These are phyloP conservation scores for Dendrolimus kikuchii DNA, from an alignment of 1,140 invertebrate genomes.

Conservation along the genomic window DNA sequence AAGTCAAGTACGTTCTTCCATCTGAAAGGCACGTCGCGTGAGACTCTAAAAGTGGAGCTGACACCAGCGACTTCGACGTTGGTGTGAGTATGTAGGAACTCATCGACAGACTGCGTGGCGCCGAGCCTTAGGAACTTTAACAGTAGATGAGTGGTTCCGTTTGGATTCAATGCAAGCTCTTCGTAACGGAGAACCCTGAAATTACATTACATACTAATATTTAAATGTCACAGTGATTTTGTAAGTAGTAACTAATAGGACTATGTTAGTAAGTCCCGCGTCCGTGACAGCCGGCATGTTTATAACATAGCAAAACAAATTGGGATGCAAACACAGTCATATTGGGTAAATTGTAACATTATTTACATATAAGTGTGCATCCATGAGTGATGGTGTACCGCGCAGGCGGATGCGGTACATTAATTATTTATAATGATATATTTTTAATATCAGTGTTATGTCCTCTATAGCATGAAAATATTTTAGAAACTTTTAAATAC, in stretches of 20 bases:
- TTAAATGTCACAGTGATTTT: background rate
- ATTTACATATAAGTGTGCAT: too few relatives aligned
- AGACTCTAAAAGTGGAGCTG: conserved; percentile 88
- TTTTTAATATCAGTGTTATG: too few relatives aligned
- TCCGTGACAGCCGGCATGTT: too few relatives aligned
- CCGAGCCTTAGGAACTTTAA: conserved; percentile 84
- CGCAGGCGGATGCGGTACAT: too few relatives aligned
- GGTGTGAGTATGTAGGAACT: conserved; percentile 87
- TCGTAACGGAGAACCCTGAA: conserved; percentile 87
- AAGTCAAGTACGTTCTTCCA: conserved; percentile 85
- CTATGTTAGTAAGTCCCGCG: too few relatives aligned
- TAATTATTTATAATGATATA: too few relatives aligned
- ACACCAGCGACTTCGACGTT: conserved; percentile 84
- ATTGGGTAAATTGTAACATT: too few relatives aligned
- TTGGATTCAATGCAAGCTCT: conserved; percentile 85
- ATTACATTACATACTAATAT: conserved; percentile 8
- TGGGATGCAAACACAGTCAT: too few relatives aligned
- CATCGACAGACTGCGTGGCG: conserved; percentile 78
- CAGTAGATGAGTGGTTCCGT: conserved; percentile 79
- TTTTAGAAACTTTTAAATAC: too few relatives aligned
- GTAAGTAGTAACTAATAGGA: background rate
- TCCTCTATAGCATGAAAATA: too few relatives aligned
- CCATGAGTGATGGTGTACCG: too few relatives aligned
- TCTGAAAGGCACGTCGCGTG: conserved; percentile 86
- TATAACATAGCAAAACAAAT: too few relatives aligned